Conservation (phyloP, 2,113 vertebrate genomes). For the Paralichthys olivaceus region DNA sequence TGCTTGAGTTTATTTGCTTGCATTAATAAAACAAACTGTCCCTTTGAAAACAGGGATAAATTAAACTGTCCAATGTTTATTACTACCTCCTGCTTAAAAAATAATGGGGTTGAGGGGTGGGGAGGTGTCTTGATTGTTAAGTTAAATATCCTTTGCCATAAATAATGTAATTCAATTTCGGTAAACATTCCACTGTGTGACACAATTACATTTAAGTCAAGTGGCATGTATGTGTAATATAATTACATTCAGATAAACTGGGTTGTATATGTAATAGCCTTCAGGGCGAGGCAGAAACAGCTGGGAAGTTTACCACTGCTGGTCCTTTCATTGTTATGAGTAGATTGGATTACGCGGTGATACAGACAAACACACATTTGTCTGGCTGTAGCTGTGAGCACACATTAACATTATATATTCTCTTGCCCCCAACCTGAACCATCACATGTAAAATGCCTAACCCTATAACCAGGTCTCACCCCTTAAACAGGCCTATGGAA, state of each 20-base stretch:
- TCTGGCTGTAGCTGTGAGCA: neutral
- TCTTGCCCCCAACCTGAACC: neutral
- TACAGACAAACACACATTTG: conserved; percentile 13
- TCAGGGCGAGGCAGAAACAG: conserved; percentile 57
- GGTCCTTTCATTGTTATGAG: conserved; percentile 55
- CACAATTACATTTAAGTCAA: conserved; percentile 67
- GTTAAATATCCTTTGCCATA: conserved; percentile 52
- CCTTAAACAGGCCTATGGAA: too few relatives aligned
- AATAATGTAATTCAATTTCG: conserved; percentile 63
- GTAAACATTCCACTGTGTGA: conserved; percentile 54
- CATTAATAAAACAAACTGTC: neutral
- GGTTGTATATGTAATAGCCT: conserved; percentile 57
- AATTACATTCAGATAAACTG: conserved; percentile 73
- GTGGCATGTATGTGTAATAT: conserved; percentile 66
- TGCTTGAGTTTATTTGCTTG: conserved; percentile 15
- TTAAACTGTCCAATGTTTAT: conserved; percentile 24
- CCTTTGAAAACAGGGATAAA: neutral
- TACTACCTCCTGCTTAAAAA: conserved; percentile 4
- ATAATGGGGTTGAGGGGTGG: neutral
- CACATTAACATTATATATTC: neutral
- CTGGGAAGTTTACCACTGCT: conserved; percentile 64
- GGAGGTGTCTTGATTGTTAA: conserved; percentile 17
- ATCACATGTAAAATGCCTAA: neutral
- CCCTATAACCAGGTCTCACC: neutral
- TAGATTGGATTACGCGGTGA: conserved; percentile 62